These are phyloP conservation scores for Lepeophtheirus nordmannii DNA, from an alignment of 2,888 invertebrate species.

Conservation along the genomic window DNA sequence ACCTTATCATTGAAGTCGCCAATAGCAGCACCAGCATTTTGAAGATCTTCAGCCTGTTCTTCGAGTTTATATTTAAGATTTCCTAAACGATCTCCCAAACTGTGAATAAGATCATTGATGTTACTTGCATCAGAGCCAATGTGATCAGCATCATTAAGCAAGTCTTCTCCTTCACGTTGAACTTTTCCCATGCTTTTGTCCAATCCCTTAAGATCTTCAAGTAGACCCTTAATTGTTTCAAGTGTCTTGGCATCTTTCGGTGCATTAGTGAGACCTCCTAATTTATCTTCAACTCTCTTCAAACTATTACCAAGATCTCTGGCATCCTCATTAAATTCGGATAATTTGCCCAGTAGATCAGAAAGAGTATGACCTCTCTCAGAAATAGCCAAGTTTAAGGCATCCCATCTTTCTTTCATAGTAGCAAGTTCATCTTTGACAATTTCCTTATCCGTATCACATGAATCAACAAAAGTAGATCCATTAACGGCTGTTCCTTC, in stretches of 20 bases:
- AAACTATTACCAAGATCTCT: slow-evolving; percentile 69
- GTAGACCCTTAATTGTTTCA: slow-evolving; percentile 57
- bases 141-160: slow-evolving; percentile 56
- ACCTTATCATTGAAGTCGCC: slow-evolving; percentile 73
- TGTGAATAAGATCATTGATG: slow-evolving; percentile 59
- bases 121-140: slow-evolving; percentile 56
- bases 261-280: slow-evolving; percentile 54
- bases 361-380: slow-evolving; percentile 64
- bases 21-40: slow-evolving; percentile 69
- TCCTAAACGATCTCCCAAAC: slow-evolving; percentile 55
- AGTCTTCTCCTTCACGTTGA: slow-evolving; percentile 54
- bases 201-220: slow-evolving; percentile 62
- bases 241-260: slow-evolving; percentile 65
- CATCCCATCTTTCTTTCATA: slow-evolving; percentile 77
- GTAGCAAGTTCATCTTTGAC: slow-evolving; percentile 63
- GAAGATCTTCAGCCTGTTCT: slow-evolving; percentile 59
- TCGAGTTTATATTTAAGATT: slow-evolving; percentile 59
- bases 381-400: slow-evolving; percentile 63
- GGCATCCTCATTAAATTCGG: slow-evolving; percentile 67
- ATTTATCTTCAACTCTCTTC: slow-evolving; percentile 71
- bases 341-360: slow-evolving; percentile 48
- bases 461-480: slow-evolving; percentile 68
- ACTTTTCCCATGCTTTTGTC: slow-evolving; percentile 54
- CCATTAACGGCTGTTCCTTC: slow-evolving; percentile 72
- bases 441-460: slow-evolving; percentile 77